phyloP scores from a whole-genome alignment of 2,113 vertebrate species.

The Phylloscopus trochilus region DNA sequence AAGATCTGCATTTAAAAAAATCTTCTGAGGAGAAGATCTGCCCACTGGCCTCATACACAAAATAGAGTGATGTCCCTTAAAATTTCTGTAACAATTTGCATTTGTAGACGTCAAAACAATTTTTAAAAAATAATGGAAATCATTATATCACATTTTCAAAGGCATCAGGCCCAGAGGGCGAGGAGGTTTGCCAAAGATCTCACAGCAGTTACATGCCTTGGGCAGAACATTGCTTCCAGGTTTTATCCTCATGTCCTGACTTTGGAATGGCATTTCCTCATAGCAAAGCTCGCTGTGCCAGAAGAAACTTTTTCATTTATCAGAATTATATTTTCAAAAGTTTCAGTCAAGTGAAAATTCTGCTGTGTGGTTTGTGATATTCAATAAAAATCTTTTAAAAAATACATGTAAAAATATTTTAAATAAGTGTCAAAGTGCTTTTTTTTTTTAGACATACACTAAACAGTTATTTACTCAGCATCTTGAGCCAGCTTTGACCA shows the following conservation, averaged over 20 bases:
- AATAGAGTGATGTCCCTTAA: neutral
- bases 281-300: neutral
- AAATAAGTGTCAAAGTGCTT: neutral
- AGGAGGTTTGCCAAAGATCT: neutral
- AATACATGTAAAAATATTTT: neutral
- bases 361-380: neutral
- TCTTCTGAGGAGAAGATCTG: neutral
- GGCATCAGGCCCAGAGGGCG: neutral
- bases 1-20: neutral
- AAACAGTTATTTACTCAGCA: neutral
- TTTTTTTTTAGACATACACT: rapidly evolving
- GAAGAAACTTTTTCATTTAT: neutral
- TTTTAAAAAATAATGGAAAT: neutral
- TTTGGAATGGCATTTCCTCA: neutral
- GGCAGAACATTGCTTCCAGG: neutral
- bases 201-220: neutral
- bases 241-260: neutral
- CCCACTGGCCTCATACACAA: neutral
- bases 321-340: neutral
- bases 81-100: neutral
- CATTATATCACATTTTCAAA: neutral
- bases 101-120: neutral
- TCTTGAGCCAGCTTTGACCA: neutral
- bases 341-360: neutral
- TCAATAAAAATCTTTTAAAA: neutral